Evolutionary conservation across 2,797 vertebrate genomes (phyloP).

Genomic region (Capromys pilorides): DNA sequence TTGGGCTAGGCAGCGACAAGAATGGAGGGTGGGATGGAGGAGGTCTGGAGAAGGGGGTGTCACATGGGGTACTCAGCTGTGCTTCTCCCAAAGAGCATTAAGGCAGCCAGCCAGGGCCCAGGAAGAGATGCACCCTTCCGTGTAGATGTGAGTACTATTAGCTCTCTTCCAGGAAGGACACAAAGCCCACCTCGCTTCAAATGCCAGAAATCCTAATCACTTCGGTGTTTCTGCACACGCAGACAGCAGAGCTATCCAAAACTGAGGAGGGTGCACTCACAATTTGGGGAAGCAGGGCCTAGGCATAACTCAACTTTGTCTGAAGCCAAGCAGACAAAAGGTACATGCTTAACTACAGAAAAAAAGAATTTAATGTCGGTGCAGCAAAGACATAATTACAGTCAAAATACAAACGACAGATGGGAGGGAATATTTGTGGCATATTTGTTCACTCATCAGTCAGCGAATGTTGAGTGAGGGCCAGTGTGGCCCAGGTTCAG

Average conservation of each 20-base stretch:
- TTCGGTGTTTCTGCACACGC: not conserved
- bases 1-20: not conserved
- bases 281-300: not conserved
- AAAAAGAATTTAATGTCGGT: not conserved
- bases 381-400: not conserved
- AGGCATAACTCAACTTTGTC: not conserved
- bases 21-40: not conserved
- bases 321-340: not conserved
- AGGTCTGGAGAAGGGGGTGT: not conserved
- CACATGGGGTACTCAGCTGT: not conserved
- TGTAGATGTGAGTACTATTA: not conserved
- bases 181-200: not conserved
- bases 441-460: conserved; percentile 3
- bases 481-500: not conserved
- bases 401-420: conserved; percentile 13
- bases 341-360: not conserved
- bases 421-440: not conserved
- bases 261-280: not conserved
- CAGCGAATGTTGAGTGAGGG: not conserved
- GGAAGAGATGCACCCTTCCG: not conserved
- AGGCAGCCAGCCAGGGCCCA: not conserved
- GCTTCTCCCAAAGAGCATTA: not conserved
- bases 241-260: not conserved
- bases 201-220: not conserved
- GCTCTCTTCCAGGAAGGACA: not conserved